Evolutionary conservation across 1,140 invertebrate species (phyloP).

Genomic region (Bursaphelenchus mucronatus): DNA sequence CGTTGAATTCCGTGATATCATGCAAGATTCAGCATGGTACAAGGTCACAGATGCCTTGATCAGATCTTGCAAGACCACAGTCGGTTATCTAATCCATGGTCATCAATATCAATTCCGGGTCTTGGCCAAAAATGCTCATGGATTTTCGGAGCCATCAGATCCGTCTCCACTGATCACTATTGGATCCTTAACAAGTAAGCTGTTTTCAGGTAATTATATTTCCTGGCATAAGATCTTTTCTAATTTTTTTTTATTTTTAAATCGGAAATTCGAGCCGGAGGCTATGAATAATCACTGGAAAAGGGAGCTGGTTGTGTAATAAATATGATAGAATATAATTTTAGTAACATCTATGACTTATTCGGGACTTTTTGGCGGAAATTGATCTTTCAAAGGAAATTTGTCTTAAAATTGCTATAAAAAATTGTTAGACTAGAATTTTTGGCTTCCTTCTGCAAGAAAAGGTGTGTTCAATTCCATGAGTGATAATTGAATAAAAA

Average conservation of each 20-base stretch:
- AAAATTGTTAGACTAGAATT: too few species aligned
- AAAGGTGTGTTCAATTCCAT: background rate
- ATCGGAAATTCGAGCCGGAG: background rate
- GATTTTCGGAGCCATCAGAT: constrained; percentile 56
- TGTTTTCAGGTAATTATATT: too few species aligned
- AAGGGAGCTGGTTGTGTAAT: too few species aligned
- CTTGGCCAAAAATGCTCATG: constrained; percentile 54
- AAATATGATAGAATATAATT: too few species aligned
- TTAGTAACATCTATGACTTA: too few species aligned
- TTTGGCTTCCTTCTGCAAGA: too few species aligned
- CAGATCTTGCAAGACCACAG: constrained; percentile 56
- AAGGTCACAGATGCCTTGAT: constrained; percentile 57
- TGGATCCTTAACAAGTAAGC: constrained; percentile 37
- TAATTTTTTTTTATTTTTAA: constrained; percentile 25
- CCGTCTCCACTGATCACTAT: constrained; percentile 54
- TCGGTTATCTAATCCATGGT: constrained; percentile 50
- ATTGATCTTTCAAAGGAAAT: too few species aligned
- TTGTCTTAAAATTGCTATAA: too few species aligned
- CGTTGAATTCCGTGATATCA: constrained; percentile 58
- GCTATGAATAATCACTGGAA: too few species aligned
- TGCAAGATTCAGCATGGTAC: constrained; percentile 58
- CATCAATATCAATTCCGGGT: constrained; percentile 60
- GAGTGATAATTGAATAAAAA: constrained; percentile 8
- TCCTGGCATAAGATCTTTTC: too few species aligned
- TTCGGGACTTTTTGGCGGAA: too few species aligned